Evolutionary conservation across 2,888 invertebrate species (phyloP).

Genomic region (Mythimna ferrago): DNA sequence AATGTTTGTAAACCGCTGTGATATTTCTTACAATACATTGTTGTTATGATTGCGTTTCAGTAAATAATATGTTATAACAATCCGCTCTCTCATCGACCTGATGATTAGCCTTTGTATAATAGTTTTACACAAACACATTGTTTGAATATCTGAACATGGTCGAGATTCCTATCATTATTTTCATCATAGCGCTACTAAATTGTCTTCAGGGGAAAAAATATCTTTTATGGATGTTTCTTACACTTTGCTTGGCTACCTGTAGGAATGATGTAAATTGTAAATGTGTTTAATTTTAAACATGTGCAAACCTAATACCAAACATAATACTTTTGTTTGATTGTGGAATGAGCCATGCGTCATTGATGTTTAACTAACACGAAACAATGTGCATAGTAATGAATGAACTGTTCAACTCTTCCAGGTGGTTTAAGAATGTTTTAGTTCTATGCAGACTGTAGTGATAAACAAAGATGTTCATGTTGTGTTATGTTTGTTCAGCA

Average conservation of each 20-base stretch:
- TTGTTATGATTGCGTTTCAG: slow-evolving; percentile 72
- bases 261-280: slow-evolving; percentile 1
- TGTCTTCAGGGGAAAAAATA: not conserved
- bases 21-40: slow-evolving; percentile 75
- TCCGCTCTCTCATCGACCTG: slow-evolving; percentile 37
- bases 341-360: slow-evolving; percentile 16
- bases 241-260: not conserved
- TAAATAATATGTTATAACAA: slow-evolving; percentile 64
- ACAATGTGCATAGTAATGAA: slow-evolving; percentile 14
- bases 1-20: slow-evolving; percentile 85
- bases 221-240: not conserved
- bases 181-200: not conserved
- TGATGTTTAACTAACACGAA: slow-evolving; percentile 15
- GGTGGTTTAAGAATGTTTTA: slow-evolving; percentile 4
- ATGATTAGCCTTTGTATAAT: slow-evolving; percentile 40
- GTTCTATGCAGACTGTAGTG: slow-evolving; percentile 1
- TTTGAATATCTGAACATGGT: slow-evolving; percentile 37
- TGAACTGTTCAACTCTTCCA: slow-evolving; percentile 6
- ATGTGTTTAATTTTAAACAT: slow-evolving; percentile 5
- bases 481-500: slow-evolving; percentile 53
- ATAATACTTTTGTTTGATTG: slow-evolving; percentile 4
- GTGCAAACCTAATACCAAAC: slow-evolving; percentile 6
- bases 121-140: slow-evolving; percentile 33
- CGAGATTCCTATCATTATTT: slow-evolving; percentile 35
- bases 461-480: slow-evolving; percentile 24